These are phyloP conservation scores for Drosophila nigrodunni DNA, from an alignment of 1,140 invertebrate genomes.

Conservation along the genomic window DNA sequence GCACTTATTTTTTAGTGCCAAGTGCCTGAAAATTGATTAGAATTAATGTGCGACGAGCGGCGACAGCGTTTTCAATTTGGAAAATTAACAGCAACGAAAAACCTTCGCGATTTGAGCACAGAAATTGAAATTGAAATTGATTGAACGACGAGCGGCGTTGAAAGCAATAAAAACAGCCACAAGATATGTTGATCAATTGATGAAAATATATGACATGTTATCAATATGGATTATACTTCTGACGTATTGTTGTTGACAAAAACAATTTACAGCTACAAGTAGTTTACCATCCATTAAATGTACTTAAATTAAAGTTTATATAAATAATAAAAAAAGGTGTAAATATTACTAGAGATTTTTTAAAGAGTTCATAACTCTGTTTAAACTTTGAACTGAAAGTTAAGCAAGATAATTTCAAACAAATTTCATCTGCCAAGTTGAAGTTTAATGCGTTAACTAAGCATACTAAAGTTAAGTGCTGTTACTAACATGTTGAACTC, in stretches of 20 bases:
- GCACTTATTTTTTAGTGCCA: conserved; percentile 70
- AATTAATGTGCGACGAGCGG: conserved; percentile 73
- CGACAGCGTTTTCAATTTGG: conserved; percentile 67
- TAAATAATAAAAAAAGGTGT: too few species aligned
- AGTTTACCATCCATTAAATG: conserved; percentile 13
- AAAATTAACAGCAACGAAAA: conserved; percentile 45
- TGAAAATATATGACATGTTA: conserved; percentile 54
- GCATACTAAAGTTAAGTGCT: neutral
- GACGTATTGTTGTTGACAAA: conserved; percentile 10
- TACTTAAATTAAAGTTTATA: conserved; percentile 27
- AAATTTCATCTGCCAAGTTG: too few species aligned
- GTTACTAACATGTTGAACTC: neutral
- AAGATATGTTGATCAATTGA: conserved; percentile 38
- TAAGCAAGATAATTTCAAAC: too few species aligned
- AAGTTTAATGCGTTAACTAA: too few species aligned
- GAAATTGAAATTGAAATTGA: conserved; percentile 56
- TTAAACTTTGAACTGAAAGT: too few species aligned
- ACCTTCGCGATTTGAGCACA: neutral
- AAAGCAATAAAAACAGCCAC: conserved; percentile 25
- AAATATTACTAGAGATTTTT: neutral
- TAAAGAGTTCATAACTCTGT: too few species aligned
- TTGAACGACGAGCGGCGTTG: conserved; percentile 49
- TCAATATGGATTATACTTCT: conserved; percentile 33
- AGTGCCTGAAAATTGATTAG: conserved; percentile 73
- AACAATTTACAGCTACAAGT: conserved; percentile 29